These are phyloP conservation scores for Agrypnus murinus DNA, from an alignment of 2,888 invertebrate species.

Conservation along the genomic window DNA sequence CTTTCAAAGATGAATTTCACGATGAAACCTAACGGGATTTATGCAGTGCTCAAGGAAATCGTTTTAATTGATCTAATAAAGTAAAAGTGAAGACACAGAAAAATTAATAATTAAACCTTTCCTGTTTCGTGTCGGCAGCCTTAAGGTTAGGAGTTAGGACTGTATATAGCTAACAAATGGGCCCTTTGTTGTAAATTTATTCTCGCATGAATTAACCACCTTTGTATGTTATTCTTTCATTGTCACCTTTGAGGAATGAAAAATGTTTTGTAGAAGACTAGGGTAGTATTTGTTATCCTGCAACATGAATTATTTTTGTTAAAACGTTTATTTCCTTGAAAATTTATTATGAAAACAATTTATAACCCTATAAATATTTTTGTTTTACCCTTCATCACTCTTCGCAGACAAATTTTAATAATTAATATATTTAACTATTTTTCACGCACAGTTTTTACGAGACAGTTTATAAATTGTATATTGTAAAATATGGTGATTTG, in stretches of 20 bases:
- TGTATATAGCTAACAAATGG: not conserved
- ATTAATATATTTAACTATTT: too few species aligned
- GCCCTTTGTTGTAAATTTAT: constrained; percentile 25
- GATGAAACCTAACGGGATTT: not conserved
- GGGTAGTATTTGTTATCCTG: not conserved
- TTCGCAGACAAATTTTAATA: too few species aligned
- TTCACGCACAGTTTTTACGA: too few species aligned
- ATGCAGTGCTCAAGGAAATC: not conserved
- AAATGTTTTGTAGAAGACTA: not conserved
- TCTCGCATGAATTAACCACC: constrained; percentile 31
- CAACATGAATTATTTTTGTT: too few species aligned
- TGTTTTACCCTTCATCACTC: too few species aligned
- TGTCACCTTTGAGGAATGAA: constrained; percentile 27
- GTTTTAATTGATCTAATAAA: not conserved
- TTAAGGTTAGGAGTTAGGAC: too few species aligned
- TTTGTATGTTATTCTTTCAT: constrained; percentile 26
- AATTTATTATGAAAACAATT: too few species aligned
- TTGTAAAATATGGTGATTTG: not conserved
- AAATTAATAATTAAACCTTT: constrained; percentile 1
- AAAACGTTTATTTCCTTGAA: too few species aligned
- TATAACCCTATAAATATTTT: too few species aligned
- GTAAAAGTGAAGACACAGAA: not conserved
- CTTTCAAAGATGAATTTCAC: not conserved
- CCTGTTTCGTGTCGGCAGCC: not conserved
- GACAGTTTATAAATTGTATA: too few species aligned